phyloP scores from a whole-genome alignment of 2,797 vertebrate genomes.

The Mastacembelus armatus region DNA sequence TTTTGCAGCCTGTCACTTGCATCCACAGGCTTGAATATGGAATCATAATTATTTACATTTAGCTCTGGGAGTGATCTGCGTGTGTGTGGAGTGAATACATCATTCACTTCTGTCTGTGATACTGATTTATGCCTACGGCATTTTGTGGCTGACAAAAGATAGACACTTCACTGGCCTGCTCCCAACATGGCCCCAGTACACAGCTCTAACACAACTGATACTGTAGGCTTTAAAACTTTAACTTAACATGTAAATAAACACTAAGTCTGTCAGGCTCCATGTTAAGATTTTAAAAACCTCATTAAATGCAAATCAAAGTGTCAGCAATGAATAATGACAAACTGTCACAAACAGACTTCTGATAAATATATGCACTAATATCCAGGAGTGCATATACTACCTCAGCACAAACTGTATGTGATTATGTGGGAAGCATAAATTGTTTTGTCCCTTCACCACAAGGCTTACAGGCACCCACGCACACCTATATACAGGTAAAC shows the following conservation, averaged over 20 bases:
- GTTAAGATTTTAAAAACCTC: slow-evolving; percentile 35
- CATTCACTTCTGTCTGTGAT: slow-evolving; percentile 63
- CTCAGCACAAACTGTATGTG: too few relatives aligned
- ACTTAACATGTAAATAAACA: slow-evolving; percentile 46
- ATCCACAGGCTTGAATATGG: slow-evolving; percentile 63
- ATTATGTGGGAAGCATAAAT: too few relatives aligned
- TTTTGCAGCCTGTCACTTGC: slow-evolving; percentile 65
- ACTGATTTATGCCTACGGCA: slow-evolving; percentile 65
- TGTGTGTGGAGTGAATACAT: slow-evolving; percentile 70
- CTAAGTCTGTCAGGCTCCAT: slow-evolving; percentile 10
- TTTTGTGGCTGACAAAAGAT: slow-evolving; percentile 65
- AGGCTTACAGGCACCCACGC: too few relatives aligned
- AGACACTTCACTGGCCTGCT: slow-evolving; percentile 61
- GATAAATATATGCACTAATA: too few relatives aligned
- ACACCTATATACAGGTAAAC: too few relatives aligned
- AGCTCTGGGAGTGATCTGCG: slow-evolving; percentile 61
- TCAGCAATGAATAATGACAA: too few relatives aligned
- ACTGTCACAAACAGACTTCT: slow-evolving; percentile 20
- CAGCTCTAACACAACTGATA: slow-evolving; percentile 38
- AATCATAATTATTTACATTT: slow-evolving; percentile 72
- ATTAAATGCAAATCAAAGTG: slow-evolving; percentile 23
- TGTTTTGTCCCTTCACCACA: too few relatives aligned
- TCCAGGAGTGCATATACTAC: too few relatives aligned
- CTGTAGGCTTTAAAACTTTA: slow-evolving; percentile 40
- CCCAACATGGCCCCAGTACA: slow-evolving; percentile 44